These are phyloP conservation scores for Patella vulgata DNA, from an alignment of 1,140 invertebrate species.

Conservation along the genomic window DNA sequence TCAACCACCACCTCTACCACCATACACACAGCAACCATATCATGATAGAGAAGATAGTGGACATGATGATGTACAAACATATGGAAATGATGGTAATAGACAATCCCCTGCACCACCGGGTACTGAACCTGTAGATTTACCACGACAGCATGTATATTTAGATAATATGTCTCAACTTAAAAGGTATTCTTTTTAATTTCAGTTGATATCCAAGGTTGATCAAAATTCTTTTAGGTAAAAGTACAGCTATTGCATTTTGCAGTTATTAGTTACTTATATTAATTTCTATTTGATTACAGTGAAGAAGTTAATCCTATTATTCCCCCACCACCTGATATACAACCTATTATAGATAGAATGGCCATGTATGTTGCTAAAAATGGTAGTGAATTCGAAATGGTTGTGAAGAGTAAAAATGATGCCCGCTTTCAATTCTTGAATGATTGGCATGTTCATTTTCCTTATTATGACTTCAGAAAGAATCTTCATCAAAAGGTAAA, in stretches of 20 bases:
- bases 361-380: constrained; percentile 94
- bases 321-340: constrained; percentile 81
- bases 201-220: too few species aligned
- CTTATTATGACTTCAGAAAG: constrained; percentile 61
- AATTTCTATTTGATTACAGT: too few species aligned
- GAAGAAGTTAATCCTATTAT: constrained; percentile 38
- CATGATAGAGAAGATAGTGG: constrained; percentile 22
- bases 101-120: constrained; percentile 56
- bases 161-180: too few species aligned
- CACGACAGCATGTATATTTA: constrained; percentile 13
- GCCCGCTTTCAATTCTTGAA: constrained; percentile 72
- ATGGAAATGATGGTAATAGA: constrained; percentile 7
- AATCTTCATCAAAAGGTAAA: constrained; percentile 52
- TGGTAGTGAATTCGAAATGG: constrained; percentile 89
- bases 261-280: too few species aligned
- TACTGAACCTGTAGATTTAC: constrained; percentile 54
- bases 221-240: too few species aligned
- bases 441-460: constrained; percentile 51
- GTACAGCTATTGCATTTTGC: too few species aligned
- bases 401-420: constrained; percentile 87
- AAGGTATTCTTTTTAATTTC: too few species aligned
- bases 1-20: constrained; percentile 33
- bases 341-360: constrained; percentile 94
- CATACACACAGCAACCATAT: constrained; percentile 35
- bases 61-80: neutral